Percentiles rank a stretch among this genome's conserved stretches.
phyloP scores from a whole-genome alignment of 2,888 invertebrate species.

The Ethmia dodecea region DNA sequence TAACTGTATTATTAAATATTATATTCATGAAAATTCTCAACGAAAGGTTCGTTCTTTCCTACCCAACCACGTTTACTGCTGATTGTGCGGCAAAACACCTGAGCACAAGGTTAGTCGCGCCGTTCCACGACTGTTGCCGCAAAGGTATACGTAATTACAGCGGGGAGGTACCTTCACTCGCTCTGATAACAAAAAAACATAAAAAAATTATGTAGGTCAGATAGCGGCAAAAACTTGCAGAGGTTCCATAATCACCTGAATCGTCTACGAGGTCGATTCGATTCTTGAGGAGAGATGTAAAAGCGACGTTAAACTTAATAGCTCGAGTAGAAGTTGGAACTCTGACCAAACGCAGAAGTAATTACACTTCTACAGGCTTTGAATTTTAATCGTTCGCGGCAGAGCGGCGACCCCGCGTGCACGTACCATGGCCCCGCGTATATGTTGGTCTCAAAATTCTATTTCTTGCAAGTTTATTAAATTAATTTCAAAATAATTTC shows the following conservation, averaged over 20 bases:
- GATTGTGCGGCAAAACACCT: conserved; percentile 64
- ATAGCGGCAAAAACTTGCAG: conserved; percentile 1
- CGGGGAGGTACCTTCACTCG: not conserved
- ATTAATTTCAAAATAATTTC: conserved; percentile 7
- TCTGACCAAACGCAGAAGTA: conserved; percentile 63
- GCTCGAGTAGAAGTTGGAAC: conserved; percentile 62
- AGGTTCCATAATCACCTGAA: conserved; percentile 8
- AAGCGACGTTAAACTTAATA: conserved; percentile 66
- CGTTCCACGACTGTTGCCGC: conserved; percentile 29
- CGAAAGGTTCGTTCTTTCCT: conserved; percentile 53
- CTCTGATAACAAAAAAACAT: conserved; percentile 3
- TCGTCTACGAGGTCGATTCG: conserved; percentile 28
- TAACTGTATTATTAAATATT: conserved; percentile 19
- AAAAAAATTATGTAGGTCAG: conserved; percentile 3
- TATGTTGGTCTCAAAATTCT: conserved; percentile 28
- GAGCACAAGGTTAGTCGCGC: conserved; percentile 38
- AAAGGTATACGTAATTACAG: conserved; percentile 2
- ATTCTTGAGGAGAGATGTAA: conserved; percentile 48
- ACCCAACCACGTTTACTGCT: no score
- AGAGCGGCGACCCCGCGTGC: conserved; percentile 11
- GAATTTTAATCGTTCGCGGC: conserved; percentile 64
- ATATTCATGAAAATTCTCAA: conserved; percentile 42
- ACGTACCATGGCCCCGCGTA: conserved; percentile 2
- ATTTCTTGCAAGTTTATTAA: conserved; percentile 20
- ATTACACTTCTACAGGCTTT: conserved; percentile 71